Conservation (phyloP, 2,888 invertebrate species). For the Megamerina dolium region DNA sequence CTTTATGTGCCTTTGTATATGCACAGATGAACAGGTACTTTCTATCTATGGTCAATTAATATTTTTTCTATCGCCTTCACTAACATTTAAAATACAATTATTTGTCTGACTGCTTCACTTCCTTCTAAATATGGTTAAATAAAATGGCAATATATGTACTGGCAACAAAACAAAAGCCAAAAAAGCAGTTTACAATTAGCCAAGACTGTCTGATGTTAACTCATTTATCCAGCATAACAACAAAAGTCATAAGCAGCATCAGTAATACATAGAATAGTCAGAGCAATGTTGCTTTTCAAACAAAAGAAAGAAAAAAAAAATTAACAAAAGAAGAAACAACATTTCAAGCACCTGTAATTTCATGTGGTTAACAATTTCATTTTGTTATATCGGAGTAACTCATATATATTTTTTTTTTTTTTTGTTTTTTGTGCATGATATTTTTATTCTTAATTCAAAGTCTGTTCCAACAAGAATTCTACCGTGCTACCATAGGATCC, state of each 20-base stretch:
- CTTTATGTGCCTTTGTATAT: too few species aligned
- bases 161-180: constrained; percentile 1
- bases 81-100: constrained; percentile 43
- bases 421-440: too few species aligned
- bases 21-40: too few species aligned
- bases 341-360: constrained; percentile 19
- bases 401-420: background rate
- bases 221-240: constrained; percentile 13
- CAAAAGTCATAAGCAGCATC: constrained; percentile 8
- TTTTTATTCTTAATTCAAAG: constrained; percentile 20
- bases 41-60: too few species aligned
- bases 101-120: constrained; percentile 23
- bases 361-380: constrained; percentile 46
- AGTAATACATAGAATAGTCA: background rate
- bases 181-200: too few species aligned
- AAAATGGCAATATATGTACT: too few species aligned
- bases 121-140: too few species aligned
- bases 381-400: constrained; percentile 20
- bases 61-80: constrained; percentile 25
- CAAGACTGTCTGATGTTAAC: too few species aligned
- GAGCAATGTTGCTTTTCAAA: background rate
- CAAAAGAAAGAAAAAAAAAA: background rate
- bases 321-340: background rate
- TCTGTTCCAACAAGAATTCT: background rate
- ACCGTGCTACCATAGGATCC: too few species aligned